These are phyloP conservation scores for Sturmia bella DNA, from an alignment of 2,888 invertebrate genomes.

Conservation along the genomic window DNA sequence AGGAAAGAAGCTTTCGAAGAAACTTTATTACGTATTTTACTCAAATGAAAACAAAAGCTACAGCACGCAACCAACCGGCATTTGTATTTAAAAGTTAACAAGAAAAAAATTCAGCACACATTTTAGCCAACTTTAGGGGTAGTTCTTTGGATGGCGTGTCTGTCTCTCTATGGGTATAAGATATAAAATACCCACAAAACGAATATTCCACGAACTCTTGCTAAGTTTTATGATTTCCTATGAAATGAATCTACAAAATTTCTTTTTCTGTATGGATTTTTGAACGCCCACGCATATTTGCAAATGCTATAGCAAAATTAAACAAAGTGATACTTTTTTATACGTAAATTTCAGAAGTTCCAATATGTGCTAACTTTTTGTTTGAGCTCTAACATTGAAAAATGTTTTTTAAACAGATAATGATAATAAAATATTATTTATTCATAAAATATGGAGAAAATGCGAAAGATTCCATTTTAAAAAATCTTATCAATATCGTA, in stretches of 20 bases:
- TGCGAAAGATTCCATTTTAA: conserved; percentile 65
- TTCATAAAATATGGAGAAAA: conserved; percentile 1
- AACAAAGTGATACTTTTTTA: too few species aligned
- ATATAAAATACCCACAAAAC: not conserved
- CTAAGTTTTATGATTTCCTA: conserved; percentile 74
- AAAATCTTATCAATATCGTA: conserved; percentile 81
- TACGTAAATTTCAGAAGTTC: conserved; percentile 11
- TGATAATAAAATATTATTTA: conserved; percentile 32
- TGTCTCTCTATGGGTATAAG: too few species aligned
- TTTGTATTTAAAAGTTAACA: too few species aligned
- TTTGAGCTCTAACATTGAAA: not conserved
- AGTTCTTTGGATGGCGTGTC: not conserved
- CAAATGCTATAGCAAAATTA: not conserved
- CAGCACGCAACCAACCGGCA: too few species aligned
- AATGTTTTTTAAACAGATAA: too few species aligned
- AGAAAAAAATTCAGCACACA: not conserved
- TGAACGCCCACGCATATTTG: conserved; percentile 77
- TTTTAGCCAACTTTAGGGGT: not conserved
- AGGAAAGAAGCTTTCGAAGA: too few species aligned
- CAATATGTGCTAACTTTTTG: not conserved
- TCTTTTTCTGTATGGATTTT: conserved; percentile 78
- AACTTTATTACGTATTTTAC: too few species aligned
- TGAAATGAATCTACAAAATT: conserved; percentile 78
- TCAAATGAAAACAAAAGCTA: too few species aligned
- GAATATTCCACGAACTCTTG: not conserved